Evolutionary conservation across 2,888 invertebrate species (phyloP), one percentile per base, ranked within the genome.

Genomic region (Leptogaster cylindrica): DNA sequence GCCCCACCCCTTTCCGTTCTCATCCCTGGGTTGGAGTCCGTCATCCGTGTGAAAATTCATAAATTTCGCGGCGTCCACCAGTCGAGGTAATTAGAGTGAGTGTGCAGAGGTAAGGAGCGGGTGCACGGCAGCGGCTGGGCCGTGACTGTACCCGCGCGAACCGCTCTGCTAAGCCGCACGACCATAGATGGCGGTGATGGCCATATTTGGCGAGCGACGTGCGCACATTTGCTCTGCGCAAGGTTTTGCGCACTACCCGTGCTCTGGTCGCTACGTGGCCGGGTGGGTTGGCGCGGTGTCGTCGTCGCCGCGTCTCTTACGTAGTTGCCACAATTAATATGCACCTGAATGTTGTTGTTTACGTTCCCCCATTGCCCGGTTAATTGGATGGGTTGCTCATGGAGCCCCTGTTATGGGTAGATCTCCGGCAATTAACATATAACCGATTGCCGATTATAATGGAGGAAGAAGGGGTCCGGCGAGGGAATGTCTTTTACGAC

Each of bases 121-220:
- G 36, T 39, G n/a, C 10, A 27, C 6, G 61, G 16, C 28, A 3
- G 18, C 10, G 23, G 12, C 16, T 8, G 18, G 16, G 14, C 44
- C 44, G 44, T 61, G n/a, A n/a, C n/a, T n/a, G n/a, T n/a, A n/a
- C n/a, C n/a, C n/a, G n/a, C n/a, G n/a, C n/a, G n/a, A 44, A 44
- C 16, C 27, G 16, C 33, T 61, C 36, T 10, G 51, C 41, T 48
- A 28, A 36, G 36, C 23, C 41, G 50, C 7, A 36, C 68, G 23
- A 68, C 68, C 68, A 65, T 68, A 68, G 48, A 65, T 65, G 68
- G 68, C 48, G 28, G 44, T 48, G 58, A 12, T 52, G 14, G 39
- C 68, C 68, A 65, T 68, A 68, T 68, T 65, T 65, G 65, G 68
- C 25, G 16, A 20, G 28, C 65, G 65, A 55, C 68, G 65, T 68